Evolutionary conservation across 2,113 vertebrate genomes (phyloP), one percentile per base, ranked within the genome.

Genomic region (Murina feae): DNA sequence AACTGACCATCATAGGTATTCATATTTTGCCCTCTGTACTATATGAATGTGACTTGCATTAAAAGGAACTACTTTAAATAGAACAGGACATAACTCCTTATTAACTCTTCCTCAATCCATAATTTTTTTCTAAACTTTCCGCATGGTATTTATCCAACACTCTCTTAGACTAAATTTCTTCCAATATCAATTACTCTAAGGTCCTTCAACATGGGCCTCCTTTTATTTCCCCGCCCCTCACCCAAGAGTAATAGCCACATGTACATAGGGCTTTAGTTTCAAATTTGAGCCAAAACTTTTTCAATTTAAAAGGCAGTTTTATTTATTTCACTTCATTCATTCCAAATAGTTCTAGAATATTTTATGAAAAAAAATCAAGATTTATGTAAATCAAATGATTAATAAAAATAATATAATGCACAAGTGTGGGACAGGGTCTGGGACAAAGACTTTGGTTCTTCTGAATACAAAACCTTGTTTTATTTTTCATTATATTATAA

Each of bases 321-420:
- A n/a, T 86, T 65, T 55, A 79, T 58, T 6, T 42, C 1, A 32
- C 55, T 65, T 25, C 0, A 63, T 95, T 90, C 6, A 82, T 82
- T 1, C 10, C 11, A 89, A 75, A 44, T 44, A 20, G 2, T 65
- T 2, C 5, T 80, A n/a, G 25, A 51, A 4, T 20, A 28, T 28
- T 89, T 79, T 4, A 25, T 76, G 14, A 68, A 89, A 90, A 92
- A 79, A 68, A 83, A 28, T 5, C 20, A 89, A 86, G 9, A 42
- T 53, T 89, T 4, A 66, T 5, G 11, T 58, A 83, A 12, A 35
- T 60, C 18, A 90, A 80, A 75, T 76, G 13, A 86, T 80, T 86
- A 79, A 25, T 0, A 5, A 44, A 39, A 53, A 76, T 37, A 21
- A 89, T 32, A 30, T 32, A 75, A 53, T 5, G 66, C 53, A 17